These are phyloP conservation scores for Agrotis clavis DNA, from an alignment of 2,888 invertebrate genomes.

Conservation along the genomic window DNA sequence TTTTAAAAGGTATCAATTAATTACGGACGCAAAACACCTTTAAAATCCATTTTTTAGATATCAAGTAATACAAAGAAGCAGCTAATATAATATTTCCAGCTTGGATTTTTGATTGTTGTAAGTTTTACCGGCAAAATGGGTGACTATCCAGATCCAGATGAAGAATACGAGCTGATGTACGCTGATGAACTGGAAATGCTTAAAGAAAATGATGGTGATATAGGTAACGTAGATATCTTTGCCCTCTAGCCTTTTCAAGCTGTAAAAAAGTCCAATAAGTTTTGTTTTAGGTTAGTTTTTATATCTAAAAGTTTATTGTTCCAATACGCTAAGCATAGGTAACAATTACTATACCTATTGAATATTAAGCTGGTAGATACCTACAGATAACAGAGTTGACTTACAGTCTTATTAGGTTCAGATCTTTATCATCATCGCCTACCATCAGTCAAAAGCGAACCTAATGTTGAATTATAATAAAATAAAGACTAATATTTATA, in stretches of 20 bases:
- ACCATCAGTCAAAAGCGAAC: too few relatives aligned
- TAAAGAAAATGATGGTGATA: conserved; percentile 86
- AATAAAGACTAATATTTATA: too few relatives aligned
- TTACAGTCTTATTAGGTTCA: neutral
- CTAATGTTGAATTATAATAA: too few relatives aligned
- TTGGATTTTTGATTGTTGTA: neutral
- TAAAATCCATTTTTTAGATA: neutral
- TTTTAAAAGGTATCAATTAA: neutral
- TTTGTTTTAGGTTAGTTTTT: conserved; percentile 26
- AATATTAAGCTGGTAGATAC: neutral
- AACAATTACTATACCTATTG: too few relatives aligned
- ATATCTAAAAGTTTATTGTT: neutral
- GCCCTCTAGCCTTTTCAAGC: neutral
- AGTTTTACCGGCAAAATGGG: conserved; percentile 68
- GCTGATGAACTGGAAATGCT: conserved; percentile 93
- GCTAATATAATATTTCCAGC: neutral
- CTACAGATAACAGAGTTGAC: neutral
- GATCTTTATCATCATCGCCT: too few relatives aligned
- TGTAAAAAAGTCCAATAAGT: neutral
- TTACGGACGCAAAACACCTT: neutral
- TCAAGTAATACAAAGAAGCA: neutral
- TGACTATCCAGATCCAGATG: conserved; percentile 92
- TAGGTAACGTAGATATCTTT: conserved; percentile 66
- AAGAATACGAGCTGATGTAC: conserved; percentile 94
- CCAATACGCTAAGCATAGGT: neutral